Evolutionary conservation across 2,888 invertebrate species (phyloP), one percentile per base, ranked within the genome.

Genomic region (Pyrgus malvae): DNA sequence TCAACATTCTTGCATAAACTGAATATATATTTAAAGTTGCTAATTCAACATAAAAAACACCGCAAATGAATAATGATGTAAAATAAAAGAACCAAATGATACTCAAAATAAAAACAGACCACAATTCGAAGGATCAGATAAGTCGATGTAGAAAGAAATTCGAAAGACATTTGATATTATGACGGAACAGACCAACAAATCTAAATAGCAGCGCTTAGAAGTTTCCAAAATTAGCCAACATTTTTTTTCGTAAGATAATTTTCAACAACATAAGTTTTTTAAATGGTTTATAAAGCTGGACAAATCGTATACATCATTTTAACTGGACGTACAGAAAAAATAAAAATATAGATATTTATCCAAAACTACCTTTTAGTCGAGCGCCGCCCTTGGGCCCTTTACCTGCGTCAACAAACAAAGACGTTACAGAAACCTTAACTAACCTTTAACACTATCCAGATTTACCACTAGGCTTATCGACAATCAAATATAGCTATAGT

Each of bases 371-470:
- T 53, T 45, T 29, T 6, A 45, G 37, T 37, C 53, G 53, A 53
- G 53, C 45, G 27, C 44, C 44, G 27, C 51, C 51, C 51, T 45
- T 44, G 37, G 44, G 51, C 44, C 44, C 42, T 51, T 44, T 51
- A 51, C 51, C 51, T 51, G 51, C 51, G 44, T 51, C 51, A 45
- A 51, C 51, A 51, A 51, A 44, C 35, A 51, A 51, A 51, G 42
- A 37, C 25, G 51, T 51, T 44, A 51, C 44, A 42, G 27, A 19
- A 44, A 51, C 42, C 41, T 33, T 42, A 50, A 42, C 25, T 33
- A 42, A 17, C 21, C 38, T 41, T 42, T 46, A 23, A 46, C n/a
- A 35, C 16, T 33, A 46, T 16, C 41, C 33, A 35, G 25, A 14
- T 21, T 40, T 17, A 33, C n/a, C 23, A 50, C 21, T 50, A 50